Percentiles rank a stretch among this genome's conserved stretches.
Conservation (phyloP, 2,113 vertebrate genomes). For the Scatophagus argus region DNA sequence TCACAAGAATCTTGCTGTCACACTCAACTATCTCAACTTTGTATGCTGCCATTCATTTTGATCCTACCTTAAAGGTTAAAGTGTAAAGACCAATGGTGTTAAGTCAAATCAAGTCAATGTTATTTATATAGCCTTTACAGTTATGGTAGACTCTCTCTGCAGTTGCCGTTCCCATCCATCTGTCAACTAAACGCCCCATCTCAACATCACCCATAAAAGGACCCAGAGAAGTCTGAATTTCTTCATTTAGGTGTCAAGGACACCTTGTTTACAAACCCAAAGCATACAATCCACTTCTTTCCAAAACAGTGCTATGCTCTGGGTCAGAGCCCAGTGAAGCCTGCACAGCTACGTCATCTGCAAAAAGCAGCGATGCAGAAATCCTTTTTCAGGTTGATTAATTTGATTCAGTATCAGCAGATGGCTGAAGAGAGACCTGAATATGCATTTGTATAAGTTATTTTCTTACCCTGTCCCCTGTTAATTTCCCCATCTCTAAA, state of each 20-base stretch:
- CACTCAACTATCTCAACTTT: too few relatives aligned
- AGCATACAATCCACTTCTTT: not conserved
- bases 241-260: not conserved
- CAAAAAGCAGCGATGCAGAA: constrained; percentile 29
- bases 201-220: not conserved
- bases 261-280: not conserved
- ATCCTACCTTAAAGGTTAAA: not conserved
- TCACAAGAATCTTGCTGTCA: not conserved
- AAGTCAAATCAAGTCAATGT: not conserved
- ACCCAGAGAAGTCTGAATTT: not conserved
- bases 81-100: not conserved
- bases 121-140: too few relatives aligned
- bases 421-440: not conserved
- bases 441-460: not conserved
- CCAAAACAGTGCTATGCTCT: not conserved
- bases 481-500: not conserved
- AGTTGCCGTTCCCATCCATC: not conserved
- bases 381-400: constrained; percentile 33
- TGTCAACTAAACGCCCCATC: not conserved
- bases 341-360: constrained; percentile 23
- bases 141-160: too few relatives aligned
- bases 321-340: constrained; percentile 9
- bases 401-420: constrained; percentile 31
- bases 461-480: not conserved
- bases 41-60: not conserved